Evolutionary conservation across 2,797 vertebrate species (phyloP).

Genomic region (Erithacus rubecula): DNA sequence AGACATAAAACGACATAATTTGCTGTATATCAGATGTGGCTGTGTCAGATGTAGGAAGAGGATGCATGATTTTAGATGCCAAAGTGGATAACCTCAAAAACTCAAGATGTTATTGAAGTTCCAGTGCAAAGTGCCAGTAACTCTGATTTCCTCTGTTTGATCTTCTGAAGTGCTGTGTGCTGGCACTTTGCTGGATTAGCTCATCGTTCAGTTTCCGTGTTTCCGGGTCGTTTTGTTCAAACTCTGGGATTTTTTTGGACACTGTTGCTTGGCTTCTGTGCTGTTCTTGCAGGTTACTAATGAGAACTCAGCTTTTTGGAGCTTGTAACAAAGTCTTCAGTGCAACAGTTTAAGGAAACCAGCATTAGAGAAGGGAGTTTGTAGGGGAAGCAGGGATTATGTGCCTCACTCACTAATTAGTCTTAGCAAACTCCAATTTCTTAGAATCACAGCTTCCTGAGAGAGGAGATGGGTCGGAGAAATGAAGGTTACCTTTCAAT

Average conservation of each 20-base stretch:
- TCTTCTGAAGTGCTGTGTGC: background rate
- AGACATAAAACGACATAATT: background rate
- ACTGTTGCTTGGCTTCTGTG: background rate
- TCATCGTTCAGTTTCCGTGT: slow-evolving; percentile 7
- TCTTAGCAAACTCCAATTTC: slow-evolving; percentile 16
- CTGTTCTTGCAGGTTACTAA: slow-evolving; percentile 24
- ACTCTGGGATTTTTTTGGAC: background rate
- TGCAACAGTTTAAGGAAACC: background rate
- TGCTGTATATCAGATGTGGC: background rate
- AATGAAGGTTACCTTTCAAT: background rate
- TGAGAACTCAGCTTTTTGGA: slow-evolving; percentile 22
- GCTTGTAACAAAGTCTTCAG: background rate
- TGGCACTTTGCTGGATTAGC: slow-evolving; percentile 44
- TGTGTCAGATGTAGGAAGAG: background rate
- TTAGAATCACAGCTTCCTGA: background rate
- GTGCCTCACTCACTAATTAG: slow-evolving; percentile 20
- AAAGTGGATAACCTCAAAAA: slow-evolving; percentile 14
- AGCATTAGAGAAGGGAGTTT: background rate
- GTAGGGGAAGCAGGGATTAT: background rate
- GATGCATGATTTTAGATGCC: background rate
- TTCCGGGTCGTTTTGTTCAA: slow-evolving; percentile 24
- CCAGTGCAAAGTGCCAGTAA: slow-evolving; percentile 8
- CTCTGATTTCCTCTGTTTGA: slow-evolving; percentile 4
- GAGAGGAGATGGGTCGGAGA: background rate
- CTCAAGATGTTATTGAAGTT: background rate